These are phyloP conservation scores for Drosophila simulans DNA, from an alignment of 1,140 invertebrate genomes.

Conservation along the genomic window DNA sequence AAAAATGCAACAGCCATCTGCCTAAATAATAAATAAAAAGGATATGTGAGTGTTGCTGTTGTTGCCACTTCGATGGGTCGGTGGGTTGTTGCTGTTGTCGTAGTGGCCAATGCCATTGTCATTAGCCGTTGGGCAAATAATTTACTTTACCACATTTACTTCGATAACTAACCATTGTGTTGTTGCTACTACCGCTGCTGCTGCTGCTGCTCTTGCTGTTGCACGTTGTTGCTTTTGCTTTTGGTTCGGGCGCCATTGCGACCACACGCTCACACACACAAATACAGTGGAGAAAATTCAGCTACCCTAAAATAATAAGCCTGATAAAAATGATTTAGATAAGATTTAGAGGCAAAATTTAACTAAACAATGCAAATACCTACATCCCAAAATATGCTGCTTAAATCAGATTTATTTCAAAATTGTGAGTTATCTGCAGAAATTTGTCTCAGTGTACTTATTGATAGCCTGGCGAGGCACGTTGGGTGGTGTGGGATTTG, in stretches of 20 bases:
- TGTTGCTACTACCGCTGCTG: slow-evolving; percentile 51
- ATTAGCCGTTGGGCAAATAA: slow-evolving; percentile 79
- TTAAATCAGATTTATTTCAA: too few species aligned
- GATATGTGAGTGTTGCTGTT: slow-evolving; percentile 50
- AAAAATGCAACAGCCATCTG: slow-evolving; percentile 70
- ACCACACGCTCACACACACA: slow-evolving; percentile 49
- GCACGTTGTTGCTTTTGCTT: slow-evolving; percentile 24
- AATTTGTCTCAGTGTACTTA: not conserved
- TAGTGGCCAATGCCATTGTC: slow-evolving; percentile 60
- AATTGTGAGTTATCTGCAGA: not conserved
- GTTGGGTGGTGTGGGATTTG: not conserved
- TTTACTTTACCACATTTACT: slow-evolving; percentile 79
- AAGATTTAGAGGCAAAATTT: too few species aligned
- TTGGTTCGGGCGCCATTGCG: slow-evolving; percentile 52
- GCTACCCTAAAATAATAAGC: too few species aligned
- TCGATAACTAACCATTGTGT: slow-evolving; percentile 79
- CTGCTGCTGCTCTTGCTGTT: not conserved
- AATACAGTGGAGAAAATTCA: not conserved
- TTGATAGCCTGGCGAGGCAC: slow-evolving; percentile 19
- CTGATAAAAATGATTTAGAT: too few species aligned
- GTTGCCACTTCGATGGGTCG: slow-evolving; percentile 13
- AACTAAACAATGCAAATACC: too few species aligned
- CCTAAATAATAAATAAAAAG: slow-evolving; percentile 77
- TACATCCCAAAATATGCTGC: too few species aligned
- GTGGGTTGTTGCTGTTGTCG: slow-evolving; percentile 14